Percentiles rank a stretch among this genome's conserved stretches.
phyloP scores from a whole-genome alignment of 2,797 vertebrate species.

The Enteromius anoplus region DNA sequence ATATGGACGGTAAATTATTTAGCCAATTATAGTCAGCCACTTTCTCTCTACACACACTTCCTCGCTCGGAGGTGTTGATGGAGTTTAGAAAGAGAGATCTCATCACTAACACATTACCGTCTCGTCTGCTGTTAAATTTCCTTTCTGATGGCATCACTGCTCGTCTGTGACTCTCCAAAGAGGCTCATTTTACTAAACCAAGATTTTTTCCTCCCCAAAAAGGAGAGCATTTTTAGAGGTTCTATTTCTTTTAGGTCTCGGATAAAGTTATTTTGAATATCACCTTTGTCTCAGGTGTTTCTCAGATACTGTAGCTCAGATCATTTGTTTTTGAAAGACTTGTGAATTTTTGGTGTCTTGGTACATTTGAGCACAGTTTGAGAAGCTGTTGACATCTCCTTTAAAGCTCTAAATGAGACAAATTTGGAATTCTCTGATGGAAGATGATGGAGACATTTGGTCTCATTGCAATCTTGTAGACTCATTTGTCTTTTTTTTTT shows the following conservation, averaged over 20 bases:
- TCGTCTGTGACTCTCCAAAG: conserved; percentile 27
- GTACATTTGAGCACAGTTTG: neutral
- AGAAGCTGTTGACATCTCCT: neutral
- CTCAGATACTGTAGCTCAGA: neutral
- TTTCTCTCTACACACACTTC: neutral
- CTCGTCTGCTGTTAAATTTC: conserved; percentile 27
- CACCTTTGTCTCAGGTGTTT: neutral
- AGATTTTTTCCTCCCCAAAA: neutral
- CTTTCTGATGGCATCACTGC: conserved; percentile 13
- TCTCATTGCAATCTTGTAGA: neutral
- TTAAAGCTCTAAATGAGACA: neutral
- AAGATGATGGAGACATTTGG: neutral
- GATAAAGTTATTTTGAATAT: neutral
- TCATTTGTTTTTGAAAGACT: neutral
- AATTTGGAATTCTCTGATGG: neutral
- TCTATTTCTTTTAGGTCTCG: neutral
- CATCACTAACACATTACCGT: conserved; percentile 14
- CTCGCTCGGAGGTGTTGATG: conserved; percentile 1
- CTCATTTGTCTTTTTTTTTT: neutral
- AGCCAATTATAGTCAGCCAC: neutral
- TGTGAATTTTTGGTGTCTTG: neutral
- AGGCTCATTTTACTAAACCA: conserved; percentile 2
- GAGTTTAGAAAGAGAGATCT: conserved; percentile 14
- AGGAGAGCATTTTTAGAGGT: neutral
- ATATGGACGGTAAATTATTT: neutral